phyloP scores from a whole-genome alignment of 2,888 invertebrate genomes.

The Erannis defoliaria region DNA sequence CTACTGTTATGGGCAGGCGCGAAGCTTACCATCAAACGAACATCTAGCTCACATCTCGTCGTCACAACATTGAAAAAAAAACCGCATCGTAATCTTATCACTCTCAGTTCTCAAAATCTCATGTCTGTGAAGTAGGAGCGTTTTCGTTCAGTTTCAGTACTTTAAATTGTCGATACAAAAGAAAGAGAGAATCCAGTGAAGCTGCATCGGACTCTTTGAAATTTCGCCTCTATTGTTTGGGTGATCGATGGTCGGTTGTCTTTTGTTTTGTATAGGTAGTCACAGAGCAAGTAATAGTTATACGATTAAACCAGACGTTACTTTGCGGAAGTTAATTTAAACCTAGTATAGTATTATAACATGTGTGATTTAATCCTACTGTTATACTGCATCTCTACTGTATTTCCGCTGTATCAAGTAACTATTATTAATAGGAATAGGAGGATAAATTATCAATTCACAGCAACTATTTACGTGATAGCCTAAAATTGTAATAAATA shows the following conservation, averaged over 20 bases:
- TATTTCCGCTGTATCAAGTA: too few relatives aligned
- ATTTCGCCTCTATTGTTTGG: conserved; percentile 15
- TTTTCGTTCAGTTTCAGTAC: conserved; percentile 25
- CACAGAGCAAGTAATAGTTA: neutral
- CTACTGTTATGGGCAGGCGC: too few relatives aligned
- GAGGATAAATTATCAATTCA: too few relatives aligned
- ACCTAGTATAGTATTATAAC: too few relatives aligned
- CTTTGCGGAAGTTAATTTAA: too few relatives aligned
- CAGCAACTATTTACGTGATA: too few relatives aligned
- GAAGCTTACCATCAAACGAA: too few relatives aligned
- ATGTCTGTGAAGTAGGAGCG: conserved; percentile 11
- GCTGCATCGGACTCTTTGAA: conserved; percentile 5
- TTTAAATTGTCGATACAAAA: conserved; percentile 23
- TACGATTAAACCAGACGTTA: neutral
- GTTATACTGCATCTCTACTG: too few relatives aligned
- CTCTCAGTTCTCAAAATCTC: conserved; percentile 16
- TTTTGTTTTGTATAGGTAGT: conserved; percentile 5
- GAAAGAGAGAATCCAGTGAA: conserved; percentile 8
- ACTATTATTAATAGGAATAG: too few relatives aligned
- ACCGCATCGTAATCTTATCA: conserved; percentile 7
- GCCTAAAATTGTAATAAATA: too few relatives aligned
- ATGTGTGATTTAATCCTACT: too few relatives aligned
- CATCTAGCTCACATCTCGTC: too few relatives aligned
- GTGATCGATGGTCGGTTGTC: conserved; percentile 17
- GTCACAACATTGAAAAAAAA: conserved; percentile 1